Base-by-base conservation (phyloP, 30 jellyfish, hydroid and myxozoan genomes). In the Pseudorhiza aurosa region DNA sequence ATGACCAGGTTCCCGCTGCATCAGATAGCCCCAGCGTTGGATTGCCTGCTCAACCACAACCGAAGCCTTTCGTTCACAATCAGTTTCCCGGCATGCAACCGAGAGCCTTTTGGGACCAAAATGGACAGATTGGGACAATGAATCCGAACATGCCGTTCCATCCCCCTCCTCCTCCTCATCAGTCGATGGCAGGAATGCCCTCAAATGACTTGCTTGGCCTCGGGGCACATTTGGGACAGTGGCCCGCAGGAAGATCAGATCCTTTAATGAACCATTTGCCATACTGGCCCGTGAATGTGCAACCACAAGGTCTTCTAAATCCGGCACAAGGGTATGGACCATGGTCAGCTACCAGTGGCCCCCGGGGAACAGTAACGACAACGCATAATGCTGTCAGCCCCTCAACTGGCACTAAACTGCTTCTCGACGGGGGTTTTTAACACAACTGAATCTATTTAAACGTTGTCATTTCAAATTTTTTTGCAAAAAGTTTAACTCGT, bases 351-450 rank as follows among this genome's bases (percentile, higher is more conserved):
- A 77, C 43, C 82, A 77, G 25, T 77, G 78, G 62, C 28, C 82
- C 39, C 28, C 58, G 70, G 15, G 72, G 28, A 18, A 31, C 90
- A 37, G 81, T 70, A 51, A 68, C 82, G 12, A 1, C 75, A 12
- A 57, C 95, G 70, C 77, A 72, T 37, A 31, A 85, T 14, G 82
- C 79, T 58, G 95, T 83, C 46, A 83, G 95, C 45, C 95, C 95
- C 25, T 83, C 95, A 5, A 70, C 85, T 24, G 78, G 82, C 21
- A 70, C 86, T 14, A 83, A 72, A 49, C 85, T 83, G 26, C 65
- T 83, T 58, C 95, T 87, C 10, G 95, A 71, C 62, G 95, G 95
- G 70, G n/a, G 87, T 83, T 83, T 83, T 83, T 83, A 83, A 83
- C 56, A 87, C 87, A 58, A 83, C 82, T 58, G 95, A 83, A 45